Base-by-base conservation (phyloP, 1,140 invertebrate genomes). In the Pararge aegeria region DNA sequence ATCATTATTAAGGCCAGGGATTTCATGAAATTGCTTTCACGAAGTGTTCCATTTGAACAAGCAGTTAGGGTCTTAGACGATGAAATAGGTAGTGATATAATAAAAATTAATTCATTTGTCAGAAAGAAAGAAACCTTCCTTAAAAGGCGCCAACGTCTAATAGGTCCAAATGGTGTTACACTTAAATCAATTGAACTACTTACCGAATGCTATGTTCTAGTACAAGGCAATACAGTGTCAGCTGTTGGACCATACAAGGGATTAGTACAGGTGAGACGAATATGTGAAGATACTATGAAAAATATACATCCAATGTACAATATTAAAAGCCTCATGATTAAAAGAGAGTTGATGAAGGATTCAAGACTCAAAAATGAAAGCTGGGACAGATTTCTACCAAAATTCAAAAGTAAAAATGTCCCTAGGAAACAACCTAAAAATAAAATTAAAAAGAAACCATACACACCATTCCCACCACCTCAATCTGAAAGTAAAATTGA, bases 261-360 rank as follows among this genome's bases (percentile, higher is more conserved):
- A 10, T 87, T 99, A 4, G 94, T 96, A 71, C 96, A 99, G 86
- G 97, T 98, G 0, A 90, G 98, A 63, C 94, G 95, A 77, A 97
- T 99, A 73, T 97, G 98, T 5, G 94, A 97, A 80, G 98, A 99
- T 73, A 98, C 97, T 1, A 99, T 99, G 98, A 97, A 98, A 77
- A 99, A 99, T 84, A 94, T 99, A 60, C 98, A 99, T 92, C 98
- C 98, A n/a, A 98, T 99, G 80, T 99, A 99, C 80, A 99, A 99
- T 77, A 98, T 99, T 0, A 99, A 99, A 90, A 95, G 96, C 13
- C 87, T 99, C 9, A 99, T 99, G 98, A 98, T 99, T 44, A 99
- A 99, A 87, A 92, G 94, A 73, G 98, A 99, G 91, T 88, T 99
- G 18, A 94, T 95, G 58, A 99, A 97, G 83, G 96, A 99, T 92